A percentile compares a stretch with the other conserved stretches of the same genome.
Conservation (phyloP, 2,797 vertebrate species). For the Mormyrus proboscirostris region DNA sequence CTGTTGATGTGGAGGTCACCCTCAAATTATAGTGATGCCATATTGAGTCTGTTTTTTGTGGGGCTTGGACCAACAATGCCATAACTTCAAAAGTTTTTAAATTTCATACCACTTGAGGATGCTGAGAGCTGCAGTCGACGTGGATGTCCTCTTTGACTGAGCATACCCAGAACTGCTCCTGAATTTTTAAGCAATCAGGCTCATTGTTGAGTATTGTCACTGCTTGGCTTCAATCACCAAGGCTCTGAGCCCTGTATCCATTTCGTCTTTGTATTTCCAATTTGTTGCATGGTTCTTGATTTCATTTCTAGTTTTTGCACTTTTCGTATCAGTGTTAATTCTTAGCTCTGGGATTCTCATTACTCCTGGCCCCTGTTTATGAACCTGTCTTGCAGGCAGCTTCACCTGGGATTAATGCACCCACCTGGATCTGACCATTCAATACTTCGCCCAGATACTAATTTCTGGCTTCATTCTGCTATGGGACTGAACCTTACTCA, state of each 20-base stretch:
- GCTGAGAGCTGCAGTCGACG: background rate
- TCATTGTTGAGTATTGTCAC: background rate
- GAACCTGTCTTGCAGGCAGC: background rate
- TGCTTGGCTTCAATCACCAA: background rate
- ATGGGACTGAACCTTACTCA: background rate
- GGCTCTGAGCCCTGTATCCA: background rate
- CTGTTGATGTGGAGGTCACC: slow-evolving; percentile 9
- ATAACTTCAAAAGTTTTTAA: background rate
- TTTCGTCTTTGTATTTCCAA: background rate
- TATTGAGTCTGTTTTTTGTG: background rate
- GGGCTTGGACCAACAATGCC: background rate
- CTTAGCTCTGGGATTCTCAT: background rate
- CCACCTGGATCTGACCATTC: background rate
- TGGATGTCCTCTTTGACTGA: background rate
- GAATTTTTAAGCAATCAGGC: background rate
- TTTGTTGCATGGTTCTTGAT: background rate
- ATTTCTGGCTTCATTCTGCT: background rate
- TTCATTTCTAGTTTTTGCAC: background rate
- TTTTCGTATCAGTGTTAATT: background rate
- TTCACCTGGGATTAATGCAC: background rate
- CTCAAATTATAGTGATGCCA: background rate
- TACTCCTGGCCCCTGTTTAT: background rate
- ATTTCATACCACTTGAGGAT: background rate
- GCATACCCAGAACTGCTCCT: background rate
- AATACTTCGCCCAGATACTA: background rate